Conservation (phyloP, 2,113 vertebrate species). For the Stigmatopora argus region DNA sequence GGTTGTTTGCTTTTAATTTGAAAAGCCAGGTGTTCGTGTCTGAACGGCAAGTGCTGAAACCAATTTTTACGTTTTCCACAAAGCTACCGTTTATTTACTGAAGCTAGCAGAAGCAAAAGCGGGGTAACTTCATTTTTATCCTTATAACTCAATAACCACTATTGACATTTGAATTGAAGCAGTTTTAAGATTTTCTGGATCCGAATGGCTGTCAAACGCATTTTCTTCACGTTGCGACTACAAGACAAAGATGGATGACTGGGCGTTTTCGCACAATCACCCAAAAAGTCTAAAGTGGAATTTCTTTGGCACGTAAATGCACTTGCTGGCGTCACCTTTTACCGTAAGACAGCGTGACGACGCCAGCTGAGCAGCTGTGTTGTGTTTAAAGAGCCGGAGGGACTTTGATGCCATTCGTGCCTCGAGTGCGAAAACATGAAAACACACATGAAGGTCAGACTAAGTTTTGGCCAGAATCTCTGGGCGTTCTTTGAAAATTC, state of each 20-base stretch:
- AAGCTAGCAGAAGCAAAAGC: too few species aligned
- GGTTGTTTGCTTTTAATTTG: too few species aligned
- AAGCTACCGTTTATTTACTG: too few species aligned
- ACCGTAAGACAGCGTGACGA: background rate
- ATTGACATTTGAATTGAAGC: too few species aligned
- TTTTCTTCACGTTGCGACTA: constrained; percentile 21
- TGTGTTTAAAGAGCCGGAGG: background rate
- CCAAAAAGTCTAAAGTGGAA: constrained; percentile 8
- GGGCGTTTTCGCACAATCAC: background rate
- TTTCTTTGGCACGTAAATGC: constrained; percentile 11
- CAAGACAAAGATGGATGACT: constrained; percentile 34
- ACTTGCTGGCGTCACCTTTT: background rate
- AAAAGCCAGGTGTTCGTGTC: too few species aligned
- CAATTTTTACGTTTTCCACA: too few species aligned
- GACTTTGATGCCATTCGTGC: background rate
- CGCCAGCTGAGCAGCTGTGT: constrained; percentile 2
- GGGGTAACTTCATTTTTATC: too few species aligned
- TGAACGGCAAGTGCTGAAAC: too few species aligned
- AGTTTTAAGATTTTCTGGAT: too few species aligned
- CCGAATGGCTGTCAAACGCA: background rate
- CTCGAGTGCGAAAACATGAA: constrained; percentile 1
- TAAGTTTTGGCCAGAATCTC: background rate
- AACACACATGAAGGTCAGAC: background rate
- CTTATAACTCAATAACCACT: too few species aligned
- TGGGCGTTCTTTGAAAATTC: background rate